Base-by-base conservation (phyloP, 1,140 invertebrate species). In the Brachionus plicatilis region DNA sequence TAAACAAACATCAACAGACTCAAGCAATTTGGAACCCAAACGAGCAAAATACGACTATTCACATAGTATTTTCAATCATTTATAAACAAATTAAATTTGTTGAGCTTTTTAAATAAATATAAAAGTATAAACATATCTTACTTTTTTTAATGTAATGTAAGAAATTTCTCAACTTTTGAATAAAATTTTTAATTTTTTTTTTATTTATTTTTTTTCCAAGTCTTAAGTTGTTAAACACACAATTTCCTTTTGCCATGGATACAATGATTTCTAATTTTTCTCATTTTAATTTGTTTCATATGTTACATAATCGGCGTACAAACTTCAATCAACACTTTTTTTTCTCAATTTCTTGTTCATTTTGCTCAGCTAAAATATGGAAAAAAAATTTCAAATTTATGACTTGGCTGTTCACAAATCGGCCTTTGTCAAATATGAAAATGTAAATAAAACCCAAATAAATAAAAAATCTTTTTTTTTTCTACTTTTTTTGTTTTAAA, bases 31-130 rank as follows among this genome's bases (percentile, higher is more conserved):
- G 27, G 45, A 76, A 50, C 11, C 72, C 4, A 76, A 76, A 76
- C 41, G 72, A 76, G 27, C 72, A 14, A 76, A 76, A 76, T 76
- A 76, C 27, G 72, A 76, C 20, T 50, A 50, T 29, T 76, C 72
- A 50, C 8, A 76, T 8, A 76, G 72, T 50, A 76, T 76, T 53
- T 76, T 76, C 27, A 76, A 76, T 76, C 72, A 76, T 76, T 50
- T 76, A 14, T 76, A 76, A 76, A 50, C 33, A 43, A 75, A 75
- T 60, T 20, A 60, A 20, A 60, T 60, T 60, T 60, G 53, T 27
- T 60, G 2, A 60, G 17, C n/a, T 24, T 60, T 20, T 37, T 33
- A 70, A 70, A 70, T 37, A 70, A 70, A 37, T 37, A n/a, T 37
- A 70, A 70, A 60, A 60, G 9, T 27, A 53, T 53, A 53, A 60